Conservation (phyloP, 2,113 vertebrate species). For the Camarhynchus parvulus region DNA sequence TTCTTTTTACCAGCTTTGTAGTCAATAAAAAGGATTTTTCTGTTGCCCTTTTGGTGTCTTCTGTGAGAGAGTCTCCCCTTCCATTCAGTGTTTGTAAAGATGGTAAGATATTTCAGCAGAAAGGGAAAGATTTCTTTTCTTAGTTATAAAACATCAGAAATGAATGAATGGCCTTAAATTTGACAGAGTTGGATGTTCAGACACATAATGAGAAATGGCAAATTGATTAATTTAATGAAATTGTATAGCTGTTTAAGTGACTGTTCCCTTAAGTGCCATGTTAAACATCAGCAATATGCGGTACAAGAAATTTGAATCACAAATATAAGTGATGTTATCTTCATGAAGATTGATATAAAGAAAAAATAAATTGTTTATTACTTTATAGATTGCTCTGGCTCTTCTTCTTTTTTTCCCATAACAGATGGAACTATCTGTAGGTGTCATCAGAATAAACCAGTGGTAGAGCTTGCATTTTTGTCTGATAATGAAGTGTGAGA, state of each 20-base stretch:
- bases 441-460: neutral
- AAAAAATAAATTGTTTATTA: constrained; percentile 69
- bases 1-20: neutral
- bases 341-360: constrained; percentile 27
- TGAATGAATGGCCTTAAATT: neutral
- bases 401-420: neutral
- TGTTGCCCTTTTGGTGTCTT: neutral
- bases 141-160: neutral
- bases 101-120: neutral
- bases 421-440: neutral
- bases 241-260: neutral
- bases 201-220: neutral
- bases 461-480: neutral
- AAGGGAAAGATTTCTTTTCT: neutral
- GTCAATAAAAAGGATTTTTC: neutral
- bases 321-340: neutral
- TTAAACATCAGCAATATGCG: neutral
- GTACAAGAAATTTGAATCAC: constrained; percentile 7
- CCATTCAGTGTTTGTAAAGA: neutral
- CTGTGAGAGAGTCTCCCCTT: neutral
- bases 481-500: neutral
- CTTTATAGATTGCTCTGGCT: neutral
- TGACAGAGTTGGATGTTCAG: neutral
- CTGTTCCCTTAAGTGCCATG: constrained; percentile 28
- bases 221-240: neutral